Conservation (phyloP, 2,113 vertebrate species). For the Melanocharis versteri region DNA sequence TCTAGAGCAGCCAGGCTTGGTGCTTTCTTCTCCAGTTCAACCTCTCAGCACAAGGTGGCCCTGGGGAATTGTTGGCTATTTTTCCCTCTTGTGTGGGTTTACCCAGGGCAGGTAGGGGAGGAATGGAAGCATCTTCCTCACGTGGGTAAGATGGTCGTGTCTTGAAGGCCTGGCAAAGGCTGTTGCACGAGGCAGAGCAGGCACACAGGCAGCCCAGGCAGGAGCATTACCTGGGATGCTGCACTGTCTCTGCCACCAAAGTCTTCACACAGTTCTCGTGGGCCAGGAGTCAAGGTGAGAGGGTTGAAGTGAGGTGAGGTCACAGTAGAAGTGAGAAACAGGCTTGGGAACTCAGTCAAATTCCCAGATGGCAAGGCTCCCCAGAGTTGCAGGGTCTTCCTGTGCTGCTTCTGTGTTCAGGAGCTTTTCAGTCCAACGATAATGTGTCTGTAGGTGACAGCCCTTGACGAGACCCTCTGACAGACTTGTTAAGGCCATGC, state of each 20-base stretch:
- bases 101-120: neutral
- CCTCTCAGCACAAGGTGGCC: neutral
- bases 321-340: neutral
- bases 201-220: neutral
- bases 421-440: neutral
- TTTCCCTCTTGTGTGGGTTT: neutral
- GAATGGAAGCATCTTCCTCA: neutral
- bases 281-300: neutral
- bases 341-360: neutral
- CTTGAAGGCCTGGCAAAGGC: neutral
- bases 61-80: neutral
- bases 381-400: neutral
- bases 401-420: neutral
- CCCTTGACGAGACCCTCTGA: neutral
- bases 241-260: neutral
- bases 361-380: neutral
- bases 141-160: neutral
- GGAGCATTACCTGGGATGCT: neutral
- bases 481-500: neutral
- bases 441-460: neutral
- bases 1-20: neutral
- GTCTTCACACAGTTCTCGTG: neutral
- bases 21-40: neutral
- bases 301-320: neutral
- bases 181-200: accelerated